phyloP scores from a whole-genome alignment of 2,113 vertebrate species.

The Podarcis muralis region DNA sequence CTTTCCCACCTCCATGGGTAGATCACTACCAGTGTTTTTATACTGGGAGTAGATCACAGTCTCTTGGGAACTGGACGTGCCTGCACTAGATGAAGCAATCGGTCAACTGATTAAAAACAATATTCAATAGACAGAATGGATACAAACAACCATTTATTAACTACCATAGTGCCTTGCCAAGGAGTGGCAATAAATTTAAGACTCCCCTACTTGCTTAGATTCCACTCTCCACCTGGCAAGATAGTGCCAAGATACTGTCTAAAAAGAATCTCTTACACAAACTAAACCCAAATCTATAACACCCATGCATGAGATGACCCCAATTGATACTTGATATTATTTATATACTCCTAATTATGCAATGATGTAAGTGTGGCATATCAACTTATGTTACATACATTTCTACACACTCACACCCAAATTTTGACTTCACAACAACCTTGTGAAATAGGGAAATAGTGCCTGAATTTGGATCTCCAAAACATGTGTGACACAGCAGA shows the following conservation, averaged over 20 bases:
- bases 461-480: too few species aligned
- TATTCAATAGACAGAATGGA: not conserved
- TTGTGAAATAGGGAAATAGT: too few species aligned
- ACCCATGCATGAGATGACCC: not conserved
- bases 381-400: not conserved
- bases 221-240: not conserved
- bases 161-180: not conserved
- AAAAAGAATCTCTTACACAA: not conserved
- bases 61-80: too few species aligned
- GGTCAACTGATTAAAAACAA: not conserved
- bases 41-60: too few species aligned
- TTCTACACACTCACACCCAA: too few species aligned
- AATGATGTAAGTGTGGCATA: not conserved
- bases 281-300: not conserved
- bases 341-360: not conserved
- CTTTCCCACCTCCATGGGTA: too few species aligned
- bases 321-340: not conserved
- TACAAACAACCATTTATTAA: not conserved
- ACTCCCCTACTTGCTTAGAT: not conserved
- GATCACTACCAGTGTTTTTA: too few species aligned
- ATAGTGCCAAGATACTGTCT: not conserved
- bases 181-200: not conserved
- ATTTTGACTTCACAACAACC: too few species aligned
- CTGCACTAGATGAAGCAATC: too few species aligned
- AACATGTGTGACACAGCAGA: not conserved